Evolutionary conservation across 2,113 vertebrate genomes (phyloP), one percentile per base, ranked within the genome.

Genomic region (Accipiter virgatus): DNA sequence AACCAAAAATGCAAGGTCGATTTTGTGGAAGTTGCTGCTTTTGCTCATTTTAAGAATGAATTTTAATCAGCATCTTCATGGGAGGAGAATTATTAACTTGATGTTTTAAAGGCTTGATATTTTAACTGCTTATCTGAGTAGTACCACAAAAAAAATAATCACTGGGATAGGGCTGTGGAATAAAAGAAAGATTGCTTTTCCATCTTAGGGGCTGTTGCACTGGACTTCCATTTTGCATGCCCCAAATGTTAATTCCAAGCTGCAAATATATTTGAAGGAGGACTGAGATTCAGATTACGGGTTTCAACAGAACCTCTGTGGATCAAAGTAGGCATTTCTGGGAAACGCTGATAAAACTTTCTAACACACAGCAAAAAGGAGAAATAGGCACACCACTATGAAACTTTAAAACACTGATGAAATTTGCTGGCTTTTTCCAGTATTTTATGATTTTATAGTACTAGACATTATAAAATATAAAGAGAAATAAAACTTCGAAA

Each of bases 281-380:
- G 80, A 97, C 84, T 6, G 7, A 55, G 81, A 67, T 78, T 97
- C 67, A 89, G 87, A 95, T 48, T 90, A 66, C 1, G 6, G 88
- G 87, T 97, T 95, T 97, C 93, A 89, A 90, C 88, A 97, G 96
- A 97, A 95, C 62, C 95, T 95, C 94, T 88, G 84, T 79, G 67
- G 71, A 90, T 90, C 92, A 81, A 95, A 97, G 89, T 21, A 86
- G 81, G 68, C 91, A 97, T 96, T 98, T 98, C 98, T 98, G 98
- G 98, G 98, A 98, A 98, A 98, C 98, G 97, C 98, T 98, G 98
- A 98, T 98, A 97, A 98, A 98, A 98, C 96, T 97, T 97, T 98
- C 97, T 98, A 98, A 98, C 98, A 98, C 98, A 98, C 95, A 98
- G 98, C 98, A 98, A 98, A 98, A 98, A 98, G 98, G 98, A 98